Base-by-base conservation (phyloP, 2,888 invertebrate genomes). In the Antheraea assamensis region DNA sequence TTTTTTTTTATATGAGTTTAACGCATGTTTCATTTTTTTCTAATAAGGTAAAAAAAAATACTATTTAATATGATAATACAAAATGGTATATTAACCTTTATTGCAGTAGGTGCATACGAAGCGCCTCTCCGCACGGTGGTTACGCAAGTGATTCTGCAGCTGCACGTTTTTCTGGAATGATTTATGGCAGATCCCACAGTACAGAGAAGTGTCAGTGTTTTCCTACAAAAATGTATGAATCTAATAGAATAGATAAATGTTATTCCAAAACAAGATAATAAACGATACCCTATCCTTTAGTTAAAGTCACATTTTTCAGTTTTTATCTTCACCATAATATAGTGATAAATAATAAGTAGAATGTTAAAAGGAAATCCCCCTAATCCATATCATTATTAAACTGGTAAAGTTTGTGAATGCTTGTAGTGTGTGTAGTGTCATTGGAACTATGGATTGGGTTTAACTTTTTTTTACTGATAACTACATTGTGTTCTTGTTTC, bases 21-120 rank as follows among this genome's bases (percentile, higher is more conserved):
- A 42, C 42, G 8, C 42, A 42, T 42, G 3, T 42, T 42, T 42
- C 1, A 35, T 42, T 42, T 7, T 42, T 42, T 3, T n/a, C n/a
- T 42, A 13, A 42, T 42, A 13, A 42, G 21, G 7, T 21, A 13
- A 0, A 15, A 15, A 19, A 52, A 21, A 52, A 52, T 3, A 52
- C 52, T 1, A 21, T 52, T 52, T 52, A 15, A 17, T 42, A 13
- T 42, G 52, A 52, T 52, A 27, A 52, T 4, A 52, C 10, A 24
- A 42, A 64, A 64, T 24, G 27, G 49, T 73, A 17, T 17, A 30
- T 77, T 74, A 77, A 94, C 95, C 95, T 92, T 95, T 95, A 82
- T 92, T 91, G 86, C 95, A 95, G 84, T 94, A 95, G 19, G 93
- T 93, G 88, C 95, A 95, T 71, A 94, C 90, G 79, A 94, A 95